phyloP scores from a whole-genome alignment of 2,797 vertebrate genomes.

The Bradypodion pumilum region DNA sequence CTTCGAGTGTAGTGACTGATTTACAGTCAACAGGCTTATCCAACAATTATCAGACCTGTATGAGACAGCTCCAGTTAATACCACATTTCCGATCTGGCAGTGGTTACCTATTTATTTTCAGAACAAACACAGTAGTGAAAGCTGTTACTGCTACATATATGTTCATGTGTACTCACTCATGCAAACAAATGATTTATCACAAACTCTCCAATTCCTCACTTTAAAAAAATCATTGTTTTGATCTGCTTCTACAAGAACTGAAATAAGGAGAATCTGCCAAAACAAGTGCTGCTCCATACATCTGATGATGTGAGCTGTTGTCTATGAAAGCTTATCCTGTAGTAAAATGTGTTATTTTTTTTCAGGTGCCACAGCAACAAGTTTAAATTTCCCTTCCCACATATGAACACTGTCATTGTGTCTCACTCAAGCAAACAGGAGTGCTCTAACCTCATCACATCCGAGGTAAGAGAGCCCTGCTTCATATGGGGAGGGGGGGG shows the following conservation, averaged over 20 bases:
- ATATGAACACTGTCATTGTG: neutral
- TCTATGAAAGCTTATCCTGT: neutral
- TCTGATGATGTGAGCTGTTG: neutral
- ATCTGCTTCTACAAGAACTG: neutral
- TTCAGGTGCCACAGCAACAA: neutral
- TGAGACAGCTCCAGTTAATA: neutral
- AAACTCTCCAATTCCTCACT: neutral
- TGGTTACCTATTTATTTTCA: neutral
- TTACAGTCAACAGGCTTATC: no score
- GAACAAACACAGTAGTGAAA: neutral
- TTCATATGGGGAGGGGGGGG: no score
- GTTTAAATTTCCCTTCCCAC: neutral
- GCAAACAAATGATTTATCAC: neutral
- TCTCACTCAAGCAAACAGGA: neutral
- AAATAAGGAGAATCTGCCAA: neutral
- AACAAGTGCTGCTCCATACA: neutral
- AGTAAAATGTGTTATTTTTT: neutral
- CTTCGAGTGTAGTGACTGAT: neutral
- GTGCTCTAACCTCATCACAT: no score
- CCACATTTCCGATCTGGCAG: neutral
- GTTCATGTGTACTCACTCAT: neutral
- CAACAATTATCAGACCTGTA: neutral
- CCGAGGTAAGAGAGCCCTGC: no score
- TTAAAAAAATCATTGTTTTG: neutral
- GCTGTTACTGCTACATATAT: neutral